Base-by-base conservation (phyloP, 2,888 invertebrate genomes). In the Phaedon cochleariae region DNA sequence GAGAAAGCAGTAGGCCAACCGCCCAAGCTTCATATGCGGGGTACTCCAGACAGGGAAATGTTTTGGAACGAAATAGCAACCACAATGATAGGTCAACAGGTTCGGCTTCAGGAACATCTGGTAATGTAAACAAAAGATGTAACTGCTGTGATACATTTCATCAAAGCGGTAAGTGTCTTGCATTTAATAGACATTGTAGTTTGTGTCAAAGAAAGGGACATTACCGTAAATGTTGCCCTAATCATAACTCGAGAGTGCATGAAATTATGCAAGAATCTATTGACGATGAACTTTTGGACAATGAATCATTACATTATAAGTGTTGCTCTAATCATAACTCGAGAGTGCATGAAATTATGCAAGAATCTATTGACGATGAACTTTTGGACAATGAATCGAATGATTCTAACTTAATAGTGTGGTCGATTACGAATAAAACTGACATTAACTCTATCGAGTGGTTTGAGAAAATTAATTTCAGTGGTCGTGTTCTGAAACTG, bases 41-140 rank as follows among this genome's bases (percentile, higher is more conserved):
- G 15, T 48, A 4, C 3, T 48, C 48, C 1, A 18, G 48, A 18
- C 48, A 48, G 9, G 48, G 48, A 48, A 48, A 18, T 48, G 20
- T 48, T 48, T 48, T 17, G 48, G 10, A 10, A 48, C 15, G 18
- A 48, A 17, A 18, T 18, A 20, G 2, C 48, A 48, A 21, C 20
- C 18, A 4, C 3, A 21, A 20, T 1, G 48, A 48, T 10, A 17
- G 41, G 17, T 41, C 41, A 6, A 18, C 48, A 48, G 48, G 48
- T 20, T 1, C 20, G 48, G 20, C 48, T 48, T 5, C 20, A 18
- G 6, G 15, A 6, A 48, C 48, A 20, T 18, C 20, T 48, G 48
- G 48, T 48, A 48, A 48, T 12, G 48, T 48, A 48, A 48, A 48
- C 20, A 48, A 48, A 48, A 48, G 5, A 48, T 48, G 48, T 18